Conservation (phyloP, 2,888 invertebrate species). For the Embidobia sp. region DNA sequence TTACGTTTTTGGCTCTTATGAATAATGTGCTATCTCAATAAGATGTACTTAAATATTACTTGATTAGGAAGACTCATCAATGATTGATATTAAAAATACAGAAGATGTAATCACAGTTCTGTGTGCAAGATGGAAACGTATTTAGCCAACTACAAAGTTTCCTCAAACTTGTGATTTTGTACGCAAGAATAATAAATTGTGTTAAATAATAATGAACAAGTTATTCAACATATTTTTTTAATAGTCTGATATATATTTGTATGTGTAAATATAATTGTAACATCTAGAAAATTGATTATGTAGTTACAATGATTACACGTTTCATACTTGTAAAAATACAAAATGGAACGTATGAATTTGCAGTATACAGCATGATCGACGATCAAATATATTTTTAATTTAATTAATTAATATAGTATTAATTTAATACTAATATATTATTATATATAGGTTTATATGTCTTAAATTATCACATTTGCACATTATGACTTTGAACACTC, state of each 20-base stretch:
- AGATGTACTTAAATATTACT: too few relatives aligned
- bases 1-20: too few relatives aligned
- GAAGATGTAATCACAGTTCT: too few relatives aligned
- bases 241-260: conserved; percentile 14
- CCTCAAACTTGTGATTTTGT: too few relatives aligned
- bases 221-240: conserved; percentile 29
- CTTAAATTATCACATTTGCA: conserved; percentile 60
- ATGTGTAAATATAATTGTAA: conserved; percentile 35
- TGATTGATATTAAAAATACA: too few relatives aligned
- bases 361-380: conserved; percentile 28
- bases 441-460: conserved; percentile 14
- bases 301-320: conserved; percentile 43
- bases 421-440: background rate
- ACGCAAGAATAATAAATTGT: too few relatives aligned
- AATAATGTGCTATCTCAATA: too few relatives aligned
- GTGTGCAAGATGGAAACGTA: too few relatives aligned
- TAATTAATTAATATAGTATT: conserved; percentile 5
- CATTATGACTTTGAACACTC: conserved; percentile 51
- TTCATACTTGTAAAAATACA: conserved; percentile 60
- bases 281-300: conserved; percentile 30
- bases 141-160: too few relatives aligned
- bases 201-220: background rate
- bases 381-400: conserved; percentile 19
- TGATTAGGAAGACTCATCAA: too few relatives aligned
- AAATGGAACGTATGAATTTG: conserved; percentile 58